Conservation (phyloP, 2,888 invertebrate species). For the Drosophila siamana region DNA sequence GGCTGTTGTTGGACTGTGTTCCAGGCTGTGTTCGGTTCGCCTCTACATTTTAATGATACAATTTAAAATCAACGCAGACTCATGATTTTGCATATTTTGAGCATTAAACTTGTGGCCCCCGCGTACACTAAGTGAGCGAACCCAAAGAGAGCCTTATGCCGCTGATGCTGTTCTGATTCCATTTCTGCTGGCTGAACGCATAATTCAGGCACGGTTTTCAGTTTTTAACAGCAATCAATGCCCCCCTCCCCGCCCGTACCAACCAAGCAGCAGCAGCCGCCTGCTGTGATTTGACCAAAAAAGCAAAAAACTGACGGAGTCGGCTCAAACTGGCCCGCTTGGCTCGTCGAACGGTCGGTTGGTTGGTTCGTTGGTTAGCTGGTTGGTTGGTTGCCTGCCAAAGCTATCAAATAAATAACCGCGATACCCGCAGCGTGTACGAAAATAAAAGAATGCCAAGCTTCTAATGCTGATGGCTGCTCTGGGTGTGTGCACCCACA, state of each 20-base stretch:
- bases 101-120: constrained; percentile 71
- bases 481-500: constrained; percentile 48
- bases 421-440: constrained; percentile 69
- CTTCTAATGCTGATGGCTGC: constrained; percentile 54
- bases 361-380: constrained; percentile 15
- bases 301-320: constrained; percentile 57
- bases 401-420: constrained; percentile 80
- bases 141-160: constrained; percentile 2
- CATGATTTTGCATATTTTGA: constrained; percentile 79
- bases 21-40: constrained; percentile 28
- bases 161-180: constrained; percentile 49
- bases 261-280: constrained; percentile 36
- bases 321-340: constrained; percentile 16
- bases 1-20: constrained; percentile 16
- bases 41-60: constrained; percentile 76
- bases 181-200: constrained; percentile 58
- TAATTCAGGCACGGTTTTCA: constrained; percentile 71
- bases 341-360: neutral
- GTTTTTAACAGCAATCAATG: constrained; percentile 72
- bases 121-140: neutral
- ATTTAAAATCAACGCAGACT: constrained; percentile 81
- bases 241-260: constrained; percentile 35
- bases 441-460: constrained; percentile 60
- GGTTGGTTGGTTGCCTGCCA: constrained; percentile 52
- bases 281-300: constrained; percentile 78